Base-by-base conservation (phyloP, 2,797 vertebrate species). In the Platyrinchus mystaceus region DNA sequence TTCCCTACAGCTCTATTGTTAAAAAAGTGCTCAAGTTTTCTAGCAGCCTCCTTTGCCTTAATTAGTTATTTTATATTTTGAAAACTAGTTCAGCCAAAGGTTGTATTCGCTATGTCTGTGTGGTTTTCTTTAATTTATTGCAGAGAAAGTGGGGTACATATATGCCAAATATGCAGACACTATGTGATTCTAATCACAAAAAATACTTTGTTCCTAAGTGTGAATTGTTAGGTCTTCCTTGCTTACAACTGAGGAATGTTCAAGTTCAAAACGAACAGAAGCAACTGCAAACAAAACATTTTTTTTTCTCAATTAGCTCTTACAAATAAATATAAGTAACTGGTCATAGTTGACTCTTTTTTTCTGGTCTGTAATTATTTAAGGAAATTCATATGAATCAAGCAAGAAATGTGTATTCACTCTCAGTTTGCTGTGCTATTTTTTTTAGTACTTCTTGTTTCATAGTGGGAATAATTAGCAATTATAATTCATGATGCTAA, bases 1-100 rank as follows among this genome's bases (percentile, higher is more conserved):
- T 71, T 75, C 49, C 37, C 39, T 30, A 11, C 47, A 69, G 34
- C 34, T 82, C 53, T 37, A 2, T 66, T 85, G 81, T 92, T 84
- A 78, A 96, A 67, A 53, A 75, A 93, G 53, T 7, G 13, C 44
- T 88, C 34, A 66, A 83, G 34, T 90, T 94, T 90, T 95, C 75
- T 63, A 82, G 67, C 43, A 60, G 47, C 36, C 84, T 86, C 28
- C n/a, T 93, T 89, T 94, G 74, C 56, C 56, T 94, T 95, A 91
- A 86, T 95, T 96, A 93, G 87, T 88, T 92, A 58, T 66, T 96
- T 86, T 79, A 14, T 67, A 58, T 77, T 74, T 77, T 82, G 74
- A 73, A 70, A 93, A 50, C 71, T 91, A 47, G 85, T 96, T 97
- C 94, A 96, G 94, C 94, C 96, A 96, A 92, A 86, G 85, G 88